Conservation (phyloP, 2,113 vertebrate species). For the Epinephelus fuscoguttatus region DNA sequence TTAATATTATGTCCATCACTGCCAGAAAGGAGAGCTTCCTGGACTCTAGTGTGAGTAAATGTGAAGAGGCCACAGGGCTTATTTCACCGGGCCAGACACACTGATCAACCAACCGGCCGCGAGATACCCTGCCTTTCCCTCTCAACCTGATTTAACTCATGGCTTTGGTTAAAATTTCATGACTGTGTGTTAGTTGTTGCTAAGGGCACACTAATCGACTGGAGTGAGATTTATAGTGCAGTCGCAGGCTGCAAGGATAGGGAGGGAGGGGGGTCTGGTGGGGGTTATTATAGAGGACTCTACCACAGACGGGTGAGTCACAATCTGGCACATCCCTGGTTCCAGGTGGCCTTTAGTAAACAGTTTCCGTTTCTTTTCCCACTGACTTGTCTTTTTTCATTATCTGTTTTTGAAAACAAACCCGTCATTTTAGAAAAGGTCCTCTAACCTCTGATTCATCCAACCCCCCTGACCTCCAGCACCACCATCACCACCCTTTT, state of each 20-base stretch:
- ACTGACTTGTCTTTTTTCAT: slow-evolving; percentile 65
- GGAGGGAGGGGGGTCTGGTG: not conserved
- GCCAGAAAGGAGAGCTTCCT: slow-evolving; percentile 31
- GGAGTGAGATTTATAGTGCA: slow-evolving; percentile 74
- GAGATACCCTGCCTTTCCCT: slow-evolving; percentile 62
- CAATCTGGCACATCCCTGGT: slow-evolving; percentile 65
- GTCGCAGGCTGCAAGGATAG: slow-evolving; percentile 50
- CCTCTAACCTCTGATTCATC: slow-evolving; percentile 59
- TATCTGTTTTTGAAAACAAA: slow-evolving; percentile 64
- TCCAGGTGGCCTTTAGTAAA: slow-evolving; percentile 77
- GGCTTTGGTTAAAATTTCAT: slow-evolving; percentile 81
- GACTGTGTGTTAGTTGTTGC: slow-evolving; percentile 77
- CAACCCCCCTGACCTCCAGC: slow-evolving; percentile 33
- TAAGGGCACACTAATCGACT: slow-evolving; percentile 78
- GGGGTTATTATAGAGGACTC: slow-evolving; percentile 56
- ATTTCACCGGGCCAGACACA: slow-evolving; percentile 51
- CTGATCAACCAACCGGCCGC: slow-evolving; percentile 62
- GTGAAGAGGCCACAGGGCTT: slow-evolving; percentile 63
- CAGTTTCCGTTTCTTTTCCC: slow-evolving; percentile 58
- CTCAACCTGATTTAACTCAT: slow-evolving; percentile 76
- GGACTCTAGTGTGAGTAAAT: slow-evolving; percentile 56
- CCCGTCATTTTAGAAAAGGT: slow-evolving; percentile 49
- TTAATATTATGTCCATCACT: slow-evolving; percentile 58
- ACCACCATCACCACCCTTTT: slow-evolving; percentile 9
- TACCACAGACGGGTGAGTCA: slow-evolving; percentile 72